Percentiles rank a stretch among this genome's conserved stretches.
Conservation (phyloP, 2,113 vertebrate species). For the Cairina moschata region DNA sequence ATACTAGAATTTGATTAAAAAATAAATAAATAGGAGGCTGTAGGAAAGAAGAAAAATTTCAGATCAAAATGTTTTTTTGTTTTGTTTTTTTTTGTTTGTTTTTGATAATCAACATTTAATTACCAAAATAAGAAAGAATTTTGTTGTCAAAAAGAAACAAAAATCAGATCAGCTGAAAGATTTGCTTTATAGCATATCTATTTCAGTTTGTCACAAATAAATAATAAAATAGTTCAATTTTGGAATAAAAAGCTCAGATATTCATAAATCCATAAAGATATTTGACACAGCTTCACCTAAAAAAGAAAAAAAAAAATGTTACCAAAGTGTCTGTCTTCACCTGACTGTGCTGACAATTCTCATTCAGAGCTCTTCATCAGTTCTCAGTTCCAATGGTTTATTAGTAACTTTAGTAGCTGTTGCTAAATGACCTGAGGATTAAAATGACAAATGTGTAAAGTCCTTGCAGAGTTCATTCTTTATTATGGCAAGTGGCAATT, state of each 20-base stretch:
- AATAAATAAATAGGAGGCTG: neutral
- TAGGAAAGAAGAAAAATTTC: conserved; percentile 13
- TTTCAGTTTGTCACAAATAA: neutral
- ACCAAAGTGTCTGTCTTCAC: neutral
- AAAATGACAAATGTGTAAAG: neutral
- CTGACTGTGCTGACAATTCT: neutral
- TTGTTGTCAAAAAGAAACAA: neutral
- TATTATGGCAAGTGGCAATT: neutral
- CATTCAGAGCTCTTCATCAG: neutral
- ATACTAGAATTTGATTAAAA: neutral
- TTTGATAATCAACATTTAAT: neutral
- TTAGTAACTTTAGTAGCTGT: conserved; percentile 20
- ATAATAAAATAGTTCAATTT: neutral
- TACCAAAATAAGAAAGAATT: neutral
- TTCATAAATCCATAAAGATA: neutral
- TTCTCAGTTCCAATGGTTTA: conserved; percentile 47
- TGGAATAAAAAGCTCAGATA: neutral
- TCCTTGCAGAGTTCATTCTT: neutral
- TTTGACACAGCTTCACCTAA: neutral
- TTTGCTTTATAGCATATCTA: neutral
- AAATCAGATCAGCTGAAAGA: neutral
- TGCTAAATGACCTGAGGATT: neutral
- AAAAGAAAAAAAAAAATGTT: neutral
- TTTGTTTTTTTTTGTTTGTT: no score
- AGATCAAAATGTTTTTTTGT: no score